Evolutionary conservation across 1,140 invertebrate genomes (phyloP).

Genomic region (Drosophila insularis): DNA sequence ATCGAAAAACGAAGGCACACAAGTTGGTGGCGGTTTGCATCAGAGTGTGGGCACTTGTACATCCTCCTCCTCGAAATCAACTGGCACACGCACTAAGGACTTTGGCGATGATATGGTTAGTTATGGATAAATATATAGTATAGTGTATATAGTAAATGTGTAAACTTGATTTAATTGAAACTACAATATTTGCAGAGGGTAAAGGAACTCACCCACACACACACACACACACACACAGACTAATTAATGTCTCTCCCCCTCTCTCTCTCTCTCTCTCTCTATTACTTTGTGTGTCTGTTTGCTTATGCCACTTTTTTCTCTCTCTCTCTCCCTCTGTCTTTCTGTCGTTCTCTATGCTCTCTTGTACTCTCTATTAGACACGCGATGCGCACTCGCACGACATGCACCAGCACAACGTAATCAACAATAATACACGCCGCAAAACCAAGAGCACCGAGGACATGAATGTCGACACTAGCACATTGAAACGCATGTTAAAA

Average conservation of each 20-base stretch:
- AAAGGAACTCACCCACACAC: background rate
- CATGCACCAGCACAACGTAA: constrained; percentile 84
- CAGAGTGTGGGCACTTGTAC: constrained; percentile 82
- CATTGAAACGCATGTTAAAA: constrained; percentile 95
- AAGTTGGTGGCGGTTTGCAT: constrained; percentile 88
- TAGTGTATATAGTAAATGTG: background rate
- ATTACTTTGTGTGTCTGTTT: background rate
- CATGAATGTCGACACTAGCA: constrained; percentile 94
- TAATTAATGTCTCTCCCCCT: no score
- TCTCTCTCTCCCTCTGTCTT: constrained; percentile 15
- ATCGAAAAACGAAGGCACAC: constrained; percentile 90
- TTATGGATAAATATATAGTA: background rate
- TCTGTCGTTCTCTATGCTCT: no score
- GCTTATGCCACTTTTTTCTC: constrained; percentile 16
- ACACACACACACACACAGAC: constrained; percentile 17
- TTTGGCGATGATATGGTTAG: constrained; percentile 81
- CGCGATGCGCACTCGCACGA: constrained; percentile 81
- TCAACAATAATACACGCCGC: constrained; percentile 89
- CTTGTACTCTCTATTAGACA: constrained; percentile 49
- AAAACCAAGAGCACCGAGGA: constrained; percentile 95
- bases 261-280: constrained; percentile 3
- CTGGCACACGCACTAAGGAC: constrained; percentile 84
- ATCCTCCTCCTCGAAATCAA: constrained; percentile 82
- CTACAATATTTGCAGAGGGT: constrained; percentile 2
- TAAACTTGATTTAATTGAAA: background rate